phyloP scores from a whole-genome alignment of 2,888 invertebrate genomes.

The Opisthograptis luteolata region DNA sequence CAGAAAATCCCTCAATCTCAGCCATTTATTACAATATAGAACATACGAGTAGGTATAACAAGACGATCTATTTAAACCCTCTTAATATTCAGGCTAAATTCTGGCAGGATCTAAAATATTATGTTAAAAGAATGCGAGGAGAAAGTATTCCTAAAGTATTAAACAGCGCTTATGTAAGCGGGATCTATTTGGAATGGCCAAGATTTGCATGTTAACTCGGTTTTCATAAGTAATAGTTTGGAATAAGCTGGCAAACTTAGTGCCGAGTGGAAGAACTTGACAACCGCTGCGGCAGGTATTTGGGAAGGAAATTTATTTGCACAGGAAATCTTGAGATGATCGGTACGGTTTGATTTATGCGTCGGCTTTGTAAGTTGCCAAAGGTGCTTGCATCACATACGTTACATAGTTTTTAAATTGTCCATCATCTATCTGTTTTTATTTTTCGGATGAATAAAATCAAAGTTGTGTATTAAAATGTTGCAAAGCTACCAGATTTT shows the following conservation, averaged over 20 bases:
- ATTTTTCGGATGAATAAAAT: no score
- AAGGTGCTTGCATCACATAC: no score
- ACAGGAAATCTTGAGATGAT: background rate
- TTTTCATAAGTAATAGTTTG: constrained; percentile 76
- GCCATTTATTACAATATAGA: constrained; percentile 28
- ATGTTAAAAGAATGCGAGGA: constrained; percentile 42
- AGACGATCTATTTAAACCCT: constrained; percentile 23
- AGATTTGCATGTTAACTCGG: constrained; percentile 79
- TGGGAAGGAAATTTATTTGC: constrained; percentile 31
- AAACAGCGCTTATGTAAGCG: constrained; percentile 58
- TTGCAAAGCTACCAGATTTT: no score
- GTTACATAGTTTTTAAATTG: no score
- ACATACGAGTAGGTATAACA: constrained; percentile 11
- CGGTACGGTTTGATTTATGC: no score
- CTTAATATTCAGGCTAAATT: constrained; percentile 48
- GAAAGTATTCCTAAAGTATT: constrained; percentile 55
- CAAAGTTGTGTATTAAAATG: no score
- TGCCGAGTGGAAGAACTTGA: constrained; percentile 61
- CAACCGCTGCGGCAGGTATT: constrained; percentile 56
- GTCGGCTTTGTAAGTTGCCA: no score
- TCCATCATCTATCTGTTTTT: no score
- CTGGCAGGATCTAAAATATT: constrained; percentile 43
- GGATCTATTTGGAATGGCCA: constrained; percentile 61
- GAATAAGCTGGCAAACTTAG: constrained; percentile 64
- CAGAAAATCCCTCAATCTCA: constrained; percentile 30